Evolutionary conservation across 2,888 invertebrate species (phyloP).

Genomic region (Idaea dimidiata): DNA sequence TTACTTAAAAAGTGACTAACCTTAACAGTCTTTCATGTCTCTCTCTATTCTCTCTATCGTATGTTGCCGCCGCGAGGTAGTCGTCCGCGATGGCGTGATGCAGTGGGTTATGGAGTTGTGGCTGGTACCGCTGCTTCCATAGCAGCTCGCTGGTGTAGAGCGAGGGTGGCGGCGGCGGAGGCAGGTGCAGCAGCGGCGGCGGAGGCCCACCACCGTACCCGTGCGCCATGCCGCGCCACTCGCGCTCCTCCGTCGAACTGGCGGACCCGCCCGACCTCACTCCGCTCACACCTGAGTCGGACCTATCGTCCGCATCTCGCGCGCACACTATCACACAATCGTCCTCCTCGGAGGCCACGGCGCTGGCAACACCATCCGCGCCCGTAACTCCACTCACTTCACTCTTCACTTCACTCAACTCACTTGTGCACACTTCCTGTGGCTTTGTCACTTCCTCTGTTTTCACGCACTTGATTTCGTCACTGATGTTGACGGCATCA

Average conservation of each 20-base stretch:
- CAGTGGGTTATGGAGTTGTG: slow-evolving; percentile 76
- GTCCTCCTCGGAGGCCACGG: slow-evolving; percentile 82
- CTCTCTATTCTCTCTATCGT: slow-evolving; percentile 84
- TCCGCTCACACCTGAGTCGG: slow-evolving; percentile 88
- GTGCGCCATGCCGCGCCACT: slow-evolving; percentile 88
- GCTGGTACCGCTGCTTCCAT: slow-evolving; percentile 83
- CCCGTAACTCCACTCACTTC: slow-evolving; percentile 67
- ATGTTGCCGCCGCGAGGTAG: slow-evolving; percentile 76
- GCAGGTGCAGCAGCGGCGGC: slow-evolving; percentile 72
- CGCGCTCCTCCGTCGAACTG: slow-evolving; percentile 89
- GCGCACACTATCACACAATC: slow-evolving; percentile 84
- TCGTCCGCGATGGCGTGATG: slow-evolving; percentile 77
- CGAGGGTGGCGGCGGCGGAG: slow-evolving; percentile 74
- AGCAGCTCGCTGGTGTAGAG: slow-evolving; percentile 79
- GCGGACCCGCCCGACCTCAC: slow-evolving; percentile 86
- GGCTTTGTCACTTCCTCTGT: slow-evolving; percentile 55
- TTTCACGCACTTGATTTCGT: slow-evolving; percentile 72
- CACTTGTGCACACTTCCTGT: slow-evolving; percentile 57
- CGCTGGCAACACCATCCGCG: slow-evolving; percentile 77
- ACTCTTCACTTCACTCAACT: slow-evolving; percentile 69
- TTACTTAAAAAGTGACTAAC: slow-evolving; percentile 57
- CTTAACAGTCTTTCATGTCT: slow-evolving; percentile 85
- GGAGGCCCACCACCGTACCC: slow-evolving; percentile 84
- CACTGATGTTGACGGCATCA: slow-evolving; percentile 69
- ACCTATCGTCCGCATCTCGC: slow-evolving; percentile 79